Base-by-base conservation (phyloP, 2,888 invertebrate genomes). In the Troilus luridus region DNA sequence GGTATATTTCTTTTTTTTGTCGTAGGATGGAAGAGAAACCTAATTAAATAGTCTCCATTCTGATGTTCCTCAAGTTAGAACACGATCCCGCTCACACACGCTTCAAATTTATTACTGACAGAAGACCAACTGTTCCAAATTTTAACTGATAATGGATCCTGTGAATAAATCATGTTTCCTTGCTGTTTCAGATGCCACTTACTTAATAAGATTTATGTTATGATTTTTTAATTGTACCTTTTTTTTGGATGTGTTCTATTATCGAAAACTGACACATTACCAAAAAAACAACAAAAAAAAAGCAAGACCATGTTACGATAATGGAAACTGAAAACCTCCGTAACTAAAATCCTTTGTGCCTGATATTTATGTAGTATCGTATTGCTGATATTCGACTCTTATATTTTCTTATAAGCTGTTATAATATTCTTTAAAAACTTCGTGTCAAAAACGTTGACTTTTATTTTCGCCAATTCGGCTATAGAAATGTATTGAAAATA, bases 1-100 rank as follows among this genome's bases (percentile, higher is more conserved):
- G 72, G 72, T 77, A 77, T 77, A 77, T 5, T 77, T 67, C 24
- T 67, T 67, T 24, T 27, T 67, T 67, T 77, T 77, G 72, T 19
- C 72, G 41, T 77, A 41, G 72, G 72, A 41, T 77, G 72, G 41
- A 77, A 77, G 27, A 41, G 72, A 77, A 77, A 77, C 72, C 72
- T 77, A 77, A 77, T 77, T 77, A 77, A 41, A 77, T 77, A 77
- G 72, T 77, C 41, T 67, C 17, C 72, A 2, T 41, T 41, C 41
- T 24, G 27, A 19, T 77, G 2, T 77, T 27, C 3, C 41, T 19
- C 24, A 67, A 67, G 67, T 67, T 77, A 27, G 67, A 27, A 77
- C 72, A 77, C 41, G 72, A 77, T 41, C 17, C 19, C 41, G 6
- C 0, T 17, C 27, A 17, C 72, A 19, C 17, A 8, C 3, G 41